Evolutionary conservation across 1,140 invertebrate species (phyloP).

Genomic region (Vanessa tameamea): DNA sequence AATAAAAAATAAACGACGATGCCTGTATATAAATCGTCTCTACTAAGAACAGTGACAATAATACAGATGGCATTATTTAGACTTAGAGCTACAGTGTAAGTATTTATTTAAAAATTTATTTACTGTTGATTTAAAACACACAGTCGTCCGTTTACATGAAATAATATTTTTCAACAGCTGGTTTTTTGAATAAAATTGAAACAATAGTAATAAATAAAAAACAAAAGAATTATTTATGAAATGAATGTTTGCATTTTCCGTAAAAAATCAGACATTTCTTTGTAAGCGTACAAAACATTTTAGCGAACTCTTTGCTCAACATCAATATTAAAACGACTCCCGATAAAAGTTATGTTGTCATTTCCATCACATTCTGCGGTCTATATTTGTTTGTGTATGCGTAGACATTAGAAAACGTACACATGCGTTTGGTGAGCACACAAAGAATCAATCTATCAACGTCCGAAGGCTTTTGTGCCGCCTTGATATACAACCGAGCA

Average conservation of each 20-base stretch:
- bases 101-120: no score
- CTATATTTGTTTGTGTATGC: slow-evolving; percentile 18
- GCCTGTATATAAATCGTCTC: background rate
- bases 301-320: background rate
- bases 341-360: background rate
- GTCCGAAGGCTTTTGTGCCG: slow-evolving; percentile 50
- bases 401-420: slow-evolving; percentile 32
- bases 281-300: no score
- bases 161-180: no score
- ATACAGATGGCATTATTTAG: background rate
- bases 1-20: background rate
- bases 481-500: slow-evolving; percentile 51
- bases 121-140: no score
- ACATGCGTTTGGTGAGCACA: slow-evolving; percentile 27
- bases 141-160: no score
- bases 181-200: no score
- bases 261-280: no score
- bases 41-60: background rate
- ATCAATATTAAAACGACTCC: background rate
- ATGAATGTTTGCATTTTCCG: no score
- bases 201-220: no score
- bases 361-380: background rate
- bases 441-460: slow-evolving; percentile 44
- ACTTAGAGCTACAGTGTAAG: background rate
- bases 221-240: no score